These are phyloP conservation scores for Paraescarpia echinospica DNA, from an alignment of 1,140 invertebrate species.

Conservation along the genomic window DNA sequence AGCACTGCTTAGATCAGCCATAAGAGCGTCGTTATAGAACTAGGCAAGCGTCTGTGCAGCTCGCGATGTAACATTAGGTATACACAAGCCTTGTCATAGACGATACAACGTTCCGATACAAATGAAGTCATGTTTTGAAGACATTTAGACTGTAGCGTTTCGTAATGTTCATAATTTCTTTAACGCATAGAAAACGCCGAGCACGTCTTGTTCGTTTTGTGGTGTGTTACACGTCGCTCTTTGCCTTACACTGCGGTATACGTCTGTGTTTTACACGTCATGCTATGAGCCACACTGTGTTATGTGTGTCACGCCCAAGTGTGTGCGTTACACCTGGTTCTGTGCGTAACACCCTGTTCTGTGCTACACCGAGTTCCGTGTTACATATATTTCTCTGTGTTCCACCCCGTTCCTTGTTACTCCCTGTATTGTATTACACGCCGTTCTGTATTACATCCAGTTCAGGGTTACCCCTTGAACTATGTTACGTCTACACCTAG, in stretches of 20 bases:
- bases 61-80: neutral
- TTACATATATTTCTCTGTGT: neutral
- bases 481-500: too few relatives aligned
- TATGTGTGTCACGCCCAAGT: neutral
- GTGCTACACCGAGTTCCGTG: neutral
- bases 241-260: neutral
- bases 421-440: neutral
- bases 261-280: neutral
- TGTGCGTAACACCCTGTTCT: neutral
- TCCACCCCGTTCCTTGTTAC: neutral
- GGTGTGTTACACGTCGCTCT: neutral
- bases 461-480: too few relatives aligned
- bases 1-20: neutral
- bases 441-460: neutral
- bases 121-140: neutral
- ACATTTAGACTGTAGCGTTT: neutral
- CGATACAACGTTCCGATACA: neutral
- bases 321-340: neutral
- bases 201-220: neutral
- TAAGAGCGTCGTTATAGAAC: neutral
- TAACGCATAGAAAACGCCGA: neutral
- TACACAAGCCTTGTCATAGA: too few relatives aligned
- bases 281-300: neutral
- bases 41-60: neutral
- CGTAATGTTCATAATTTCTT: neutral